These are phyloP conservation scores for Bostrychus sinensis DNA, from an alignment of 2,113 vertebrate species.

Conservation along the genomic window DNA sequence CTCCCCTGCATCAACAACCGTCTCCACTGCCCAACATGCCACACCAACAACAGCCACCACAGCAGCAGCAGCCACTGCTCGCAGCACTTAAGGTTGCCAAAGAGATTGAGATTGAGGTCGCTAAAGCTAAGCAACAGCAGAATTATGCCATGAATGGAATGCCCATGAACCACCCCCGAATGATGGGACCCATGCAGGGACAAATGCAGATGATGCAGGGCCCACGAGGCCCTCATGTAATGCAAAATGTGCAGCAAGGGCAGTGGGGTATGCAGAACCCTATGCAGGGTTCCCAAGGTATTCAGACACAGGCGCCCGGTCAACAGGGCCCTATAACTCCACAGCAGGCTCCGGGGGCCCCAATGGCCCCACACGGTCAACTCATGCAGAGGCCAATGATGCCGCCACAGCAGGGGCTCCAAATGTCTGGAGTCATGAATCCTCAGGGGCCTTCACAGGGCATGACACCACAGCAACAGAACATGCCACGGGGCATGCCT, in stretches of 20 bases:
- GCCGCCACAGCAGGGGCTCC: conserved; percentile 73
- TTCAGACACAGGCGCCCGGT: conserved; percentile 77
- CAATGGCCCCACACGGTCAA: conserved; percentile 64
- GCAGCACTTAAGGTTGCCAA: conserved; percentile 89
- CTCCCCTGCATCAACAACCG: conserved; percentile 84
- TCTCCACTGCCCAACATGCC: conserved; percentile 84
- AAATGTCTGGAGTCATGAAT: conserved; percentile 70
- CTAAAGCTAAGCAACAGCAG: conserved; percentile 80
- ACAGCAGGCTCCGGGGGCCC: conserved; percentile 69
- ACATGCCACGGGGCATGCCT: conserved; percentile 74
- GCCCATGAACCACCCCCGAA: conserved; percentile 85
- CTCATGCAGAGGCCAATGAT: conserved; percentile 89
- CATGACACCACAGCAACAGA: conserved; percentile 85
- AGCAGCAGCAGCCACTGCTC: conserved; percentile 80
- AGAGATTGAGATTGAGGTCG: conserved; percentile 92
- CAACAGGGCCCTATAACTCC: conserved; percentile 73
- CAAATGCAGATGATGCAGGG: conserved; percentile 87
- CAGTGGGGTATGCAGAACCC: conserved; percentile 85
- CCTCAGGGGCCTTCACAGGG: conserved; percentile 76
- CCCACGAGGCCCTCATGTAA: conserved; percentile 86
- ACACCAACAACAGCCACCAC: conserved; percentile 72
- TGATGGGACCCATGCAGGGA: conserved; percentile 86
- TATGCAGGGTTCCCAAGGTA: conserved; percentile 70
- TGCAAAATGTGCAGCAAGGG: conserved; percentile 84
- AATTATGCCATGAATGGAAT: conserved; percentile 85